These are phyloP conservation scores for Solenopsis fugax DNA, from an alignment of 1,140 invertebrate genomes.

Conservation along the genomic window DNA sequence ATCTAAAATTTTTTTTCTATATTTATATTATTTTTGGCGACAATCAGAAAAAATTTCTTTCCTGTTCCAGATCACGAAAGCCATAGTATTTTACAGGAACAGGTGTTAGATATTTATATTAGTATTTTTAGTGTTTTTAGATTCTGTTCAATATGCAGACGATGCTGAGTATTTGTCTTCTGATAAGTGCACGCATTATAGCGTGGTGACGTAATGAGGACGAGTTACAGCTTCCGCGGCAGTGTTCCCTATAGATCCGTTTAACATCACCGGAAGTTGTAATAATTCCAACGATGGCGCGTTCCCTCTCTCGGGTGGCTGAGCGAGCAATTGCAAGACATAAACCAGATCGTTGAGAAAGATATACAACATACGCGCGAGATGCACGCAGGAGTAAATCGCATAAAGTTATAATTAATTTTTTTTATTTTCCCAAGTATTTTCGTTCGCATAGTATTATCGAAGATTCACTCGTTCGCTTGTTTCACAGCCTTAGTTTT, in stretches of 20 bases:
- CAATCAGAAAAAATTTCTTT: background rate
- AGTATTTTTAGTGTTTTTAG: background rate
- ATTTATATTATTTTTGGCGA: background rate
- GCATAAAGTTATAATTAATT: constrained; percentile 5
- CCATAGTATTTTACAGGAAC: background rate
- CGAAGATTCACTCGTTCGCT: background rate
- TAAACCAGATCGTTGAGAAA: constrained; percentile 69
- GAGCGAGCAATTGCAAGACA: constrained; percentile 68
- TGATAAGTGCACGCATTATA: constrained; percentile 7
- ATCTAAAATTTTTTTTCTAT: background rate
- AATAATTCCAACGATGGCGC: constrained; percentile 78
- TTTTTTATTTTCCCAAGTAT: background rate
- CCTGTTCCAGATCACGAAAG: background rate
- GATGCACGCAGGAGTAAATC: constrained; percentile 2
- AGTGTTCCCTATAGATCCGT: constrained; percentile 76
- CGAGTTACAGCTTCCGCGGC: constrained; percentile 75
- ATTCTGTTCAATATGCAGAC: background rate
- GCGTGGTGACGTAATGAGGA: constrained; percentile 66
- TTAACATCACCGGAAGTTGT: constrained; percentile 79
- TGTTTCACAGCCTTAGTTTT: background rate
- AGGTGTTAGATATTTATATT: too few relatives aligned
- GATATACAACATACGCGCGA: constrained; percentile 26
- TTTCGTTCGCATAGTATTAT: background rate
- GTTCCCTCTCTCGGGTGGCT: constrained; percentile 68
- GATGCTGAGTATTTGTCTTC: background rate